Evolutionary conservation across 1,140 invertebrate species (phyloP).

Genomic region (Ostrea denselamellosa): DNA sequence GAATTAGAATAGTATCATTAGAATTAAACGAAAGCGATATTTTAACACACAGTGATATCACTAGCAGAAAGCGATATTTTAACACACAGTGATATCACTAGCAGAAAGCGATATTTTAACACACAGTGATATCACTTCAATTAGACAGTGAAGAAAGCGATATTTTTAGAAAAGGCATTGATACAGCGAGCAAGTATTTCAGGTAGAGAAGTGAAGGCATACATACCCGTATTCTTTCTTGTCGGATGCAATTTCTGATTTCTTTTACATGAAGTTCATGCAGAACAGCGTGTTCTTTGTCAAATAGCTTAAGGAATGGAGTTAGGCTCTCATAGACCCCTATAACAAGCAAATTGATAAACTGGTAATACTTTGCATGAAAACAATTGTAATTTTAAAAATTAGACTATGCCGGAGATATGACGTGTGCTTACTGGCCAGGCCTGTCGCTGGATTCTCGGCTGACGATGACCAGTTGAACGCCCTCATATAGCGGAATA

Average conservation of each 20-base stretch:
- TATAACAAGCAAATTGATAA: conserved; percentile 18
- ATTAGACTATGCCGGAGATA: not conserved
- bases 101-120: too few relatives aligned
- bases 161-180: too few relatives aligned
- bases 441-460: conserved; percentile 56
- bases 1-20: too few relatives aligned
- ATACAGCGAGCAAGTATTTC: too few relatives aligned
- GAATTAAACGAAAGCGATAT: too few relatives aligned
- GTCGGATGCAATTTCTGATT: conserved; percentile 40
- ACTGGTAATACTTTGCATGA: not conserved
- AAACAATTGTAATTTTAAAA: not conserved
- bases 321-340: conserved; percentile 53
- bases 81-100: too few relatives aligned
- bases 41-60: too few relatives aligned
- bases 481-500: conserved; percentile 53
- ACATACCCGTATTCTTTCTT: conserved; percentile 43
- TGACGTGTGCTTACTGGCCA: conserved; percentile 55
- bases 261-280: conserved; percentile 49
- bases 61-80: too few relatives aligned
- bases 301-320: conserved; percentile 56
- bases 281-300: conserved; percentile 52
- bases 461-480: conserved; percentile 53
- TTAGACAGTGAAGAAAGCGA: too few relatives aligned
- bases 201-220: too few relatives aligned
- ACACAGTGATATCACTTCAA: too few relatives aligned